These are phyloP conservation scores for Phacellophora camtschatica DNA, from an alignment of 30 jellyfish, hydroid and myxozoan genomes.

Conservation along the genomic window DNA sequence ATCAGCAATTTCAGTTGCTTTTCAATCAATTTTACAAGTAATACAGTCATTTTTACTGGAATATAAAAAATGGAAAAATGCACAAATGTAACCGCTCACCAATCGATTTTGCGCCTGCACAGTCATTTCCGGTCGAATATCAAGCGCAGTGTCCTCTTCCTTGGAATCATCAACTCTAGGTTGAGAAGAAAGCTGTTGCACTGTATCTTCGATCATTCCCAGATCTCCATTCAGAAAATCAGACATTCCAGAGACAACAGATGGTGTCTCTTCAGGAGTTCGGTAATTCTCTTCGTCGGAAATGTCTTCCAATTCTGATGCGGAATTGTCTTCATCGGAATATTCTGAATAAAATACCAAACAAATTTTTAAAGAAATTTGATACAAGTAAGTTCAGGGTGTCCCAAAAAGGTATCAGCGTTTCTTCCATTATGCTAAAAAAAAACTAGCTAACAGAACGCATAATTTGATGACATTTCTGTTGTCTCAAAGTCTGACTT, in stretches of 20 bases:
- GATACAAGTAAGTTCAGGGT: no score
- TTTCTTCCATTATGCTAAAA: no score
- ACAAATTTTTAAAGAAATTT: neutral
- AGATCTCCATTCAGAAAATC: conserved; percentile 56
- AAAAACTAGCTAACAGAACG: no score
- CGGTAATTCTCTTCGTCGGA: neutral
- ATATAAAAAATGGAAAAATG: no score
- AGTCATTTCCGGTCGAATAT: conserved; percentile 49
- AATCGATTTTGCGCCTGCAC: conserved; percentile 49
- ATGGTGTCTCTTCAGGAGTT: neutral
- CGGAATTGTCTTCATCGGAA: neutral
- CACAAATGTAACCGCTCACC: conserved; percentile 14
- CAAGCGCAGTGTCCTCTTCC: conserved; percentile 42
- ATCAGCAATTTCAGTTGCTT: no score
- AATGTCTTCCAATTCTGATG: neutral
- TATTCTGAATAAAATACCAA: neutral
- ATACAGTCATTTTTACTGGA: no score
- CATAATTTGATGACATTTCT: no score
- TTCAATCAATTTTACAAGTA: no score
- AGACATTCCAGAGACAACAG: conserved; percentile 51
- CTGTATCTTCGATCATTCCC: conserved; percentile 46
- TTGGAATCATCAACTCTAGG: neutral
- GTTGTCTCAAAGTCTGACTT: no score
- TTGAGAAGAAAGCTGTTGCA: conserved; percentile 43
- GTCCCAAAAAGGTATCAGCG: no score